Conservation (phyloP, 2,113 vertebrate genomes). For the Gasterosteus aculeatus region DNA sequence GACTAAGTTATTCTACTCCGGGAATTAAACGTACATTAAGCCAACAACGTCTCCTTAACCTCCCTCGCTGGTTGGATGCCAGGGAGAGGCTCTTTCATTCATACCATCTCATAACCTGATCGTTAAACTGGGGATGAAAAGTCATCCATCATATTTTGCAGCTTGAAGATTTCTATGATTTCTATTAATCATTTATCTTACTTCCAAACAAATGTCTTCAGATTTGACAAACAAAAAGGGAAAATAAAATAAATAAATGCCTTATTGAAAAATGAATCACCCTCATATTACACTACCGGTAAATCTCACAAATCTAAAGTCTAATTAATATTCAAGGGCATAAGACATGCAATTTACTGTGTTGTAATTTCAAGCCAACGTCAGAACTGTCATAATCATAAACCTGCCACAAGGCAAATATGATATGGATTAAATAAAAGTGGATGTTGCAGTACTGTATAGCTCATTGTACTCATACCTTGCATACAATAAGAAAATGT, state of each 20-base stretch:
- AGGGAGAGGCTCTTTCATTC: slow-evolving; percentile 27
- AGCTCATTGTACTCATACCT: neutral
- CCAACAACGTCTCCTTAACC: slow-evolving; percentile 19
- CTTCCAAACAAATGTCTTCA: slow-evolving; percentile 9
- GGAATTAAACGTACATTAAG: slow-evolving; percentile 27
- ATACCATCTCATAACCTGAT: slow-evolving; percentile 10
- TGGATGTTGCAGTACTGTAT: neutral
- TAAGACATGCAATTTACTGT: neutral
- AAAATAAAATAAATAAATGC: neutral
- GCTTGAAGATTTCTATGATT: slow-evolving; percentile 1
- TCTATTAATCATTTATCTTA: neutral
- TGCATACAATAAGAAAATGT: neutral
- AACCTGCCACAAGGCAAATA: neutral
- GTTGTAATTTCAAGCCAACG: neutral
- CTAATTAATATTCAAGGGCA: slow-evolving; percentile 17
- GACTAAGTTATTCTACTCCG: slow-evolving; percentile 20
- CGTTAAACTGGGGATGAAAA: slow-evolving; percentile 13
- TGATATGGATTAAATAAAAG: neutral
- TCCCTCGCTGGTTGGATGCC: slow-evolving; percentile 19
- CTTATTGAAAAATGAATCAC: slow-evolving; percentile 5
- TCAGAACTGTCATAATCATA: neutral
- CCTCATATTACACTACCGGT: neutral
- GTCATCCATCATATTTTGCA: slow-evolving; percentile 33
- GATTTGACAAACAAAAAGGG: slow-evolving; percentile 16
- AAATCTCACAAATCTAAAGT: slow-evolving; percentile 3